These are phyloP conservation scores for Sepiola atlantica DNA, from an alignment of 2,888 invertebrate genomes.

Conservation along the genomic window DNA sequence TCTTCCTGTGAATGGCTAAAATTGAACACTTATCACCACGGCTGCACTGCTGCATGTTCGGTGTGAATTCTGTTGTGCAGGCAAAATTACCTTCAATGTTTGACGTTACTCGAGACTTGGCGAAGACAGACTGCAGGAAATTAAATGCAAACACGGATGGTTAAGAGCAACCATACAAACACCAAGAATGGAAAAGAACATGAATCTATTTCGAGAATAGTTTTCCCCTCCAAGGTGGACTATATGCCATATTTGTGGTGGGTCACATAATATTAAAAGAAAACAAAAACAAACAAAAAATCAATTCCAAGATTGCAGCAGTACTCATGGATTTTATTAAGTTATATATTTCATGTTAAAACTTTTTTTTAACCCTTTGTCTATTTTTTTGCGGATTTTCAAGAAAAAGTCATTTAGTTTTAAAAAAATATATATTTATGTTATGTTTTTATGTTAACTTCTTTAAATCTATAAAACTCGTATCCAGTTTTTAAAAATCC, in stretches of 20 bases:
- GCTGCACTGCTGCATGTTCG: neutral
- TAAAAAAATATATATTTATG: too few species aligned
- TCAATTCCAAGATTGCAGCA: too few species aligned
- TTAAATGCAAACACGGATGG: neutral
- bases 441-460: too few species aligned
- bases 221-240: too few species aligned
- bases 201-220: neutral
- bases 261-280: neutral
- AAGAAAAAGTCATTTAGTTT: too few species aligned
- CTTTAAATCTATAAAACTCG: too few species aligned
- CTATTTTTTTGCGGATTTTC: too few species aligned
- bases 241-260: neutral
- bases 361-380: too few species aligned
- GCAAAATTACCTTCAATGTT: neutral
- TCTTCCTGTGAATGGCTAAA: neutral
- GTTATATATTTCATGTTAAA: too few species aligned
- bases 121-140: neutral
- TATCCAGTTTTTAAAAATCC: too few species aligned
- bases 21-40: neutral
- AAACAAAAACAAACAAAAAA: neutral
- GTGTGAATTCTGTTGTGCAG: neutral
- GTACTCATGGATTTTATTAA: too few species aligned
- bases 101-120: slow-evolving; percentile 3
- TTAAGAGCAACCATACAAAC: slow-evolving; percentile 4
- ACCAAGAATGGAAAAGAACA: neutral